Percentiles rank a stretch among this genome's conserved stretches.
Conservation (phyloP, 1,140 invertebrate species). For the Drosophila nikananu region DNA sequence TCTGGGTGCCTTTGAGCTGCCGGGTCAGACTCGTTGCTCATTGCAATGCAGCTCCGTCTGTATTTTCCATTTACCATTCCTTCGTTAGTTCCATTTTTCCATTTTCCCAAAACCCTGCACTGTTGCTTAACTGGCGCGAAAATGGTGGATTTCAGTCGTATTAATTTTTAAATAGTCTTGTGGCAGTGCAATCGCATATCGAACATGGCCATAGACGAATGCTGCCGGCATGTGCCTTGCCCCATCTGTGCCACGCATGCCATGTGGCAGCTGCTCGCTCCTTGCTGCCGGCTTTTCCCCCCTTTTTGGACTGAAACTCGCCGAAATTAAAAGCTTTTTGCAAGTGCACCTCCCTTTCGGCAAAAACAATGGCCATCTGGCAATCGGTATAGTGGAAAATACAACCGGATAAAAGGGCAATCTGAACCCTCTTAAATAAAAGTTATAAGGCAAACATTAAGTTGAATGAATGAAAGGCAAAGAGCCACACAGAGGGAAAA, state of each 20-base stretch:
- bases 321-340: conserved; percentile 72
- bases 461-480: not conserved
- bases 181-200: conserved; percentile 38
- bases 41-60: conserved; percentile 38
- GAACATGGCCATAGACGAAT: conserved; percentile 4
- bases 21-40: too few relatives aligned
- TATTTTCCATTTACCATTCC: conserved; percentile 2
- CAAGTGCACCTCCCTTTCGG: conserved; percentile 24
- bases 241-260: conserved; percentile 30
- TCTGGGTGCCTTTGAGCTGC: conserved; percentile 48
- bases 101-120: not conserved
- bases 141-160: conserved; percentile 60
- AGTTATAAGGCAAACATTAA: conserved; percentile 6
- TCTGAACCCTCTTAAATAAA: conserved; percentile 14
- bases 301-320: conserved; percentile 19
- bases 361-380: conserved; percentile 24
- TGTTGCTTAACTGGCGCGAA: conserved; percentile 63
- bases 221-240: conserved; percentile 14
- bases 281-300: not conserved
- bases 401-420: conserved; percentile 5
- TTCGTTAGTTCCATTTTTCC: not conserved
- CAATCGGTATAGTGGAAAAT: conserved; percentile 9
- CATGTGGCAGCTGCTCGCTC: conserved; percentile 36
- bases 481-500: not conserved
- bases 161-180: conserved; percentile 77